Percentiles rank a stretch among this genome's conserved stretches.
These are phyloP conservation scores for Tragelaphus imberbis DNA, from an alignment of 2,113 vertebrate species.

Conservation along the genomic window DNA sequence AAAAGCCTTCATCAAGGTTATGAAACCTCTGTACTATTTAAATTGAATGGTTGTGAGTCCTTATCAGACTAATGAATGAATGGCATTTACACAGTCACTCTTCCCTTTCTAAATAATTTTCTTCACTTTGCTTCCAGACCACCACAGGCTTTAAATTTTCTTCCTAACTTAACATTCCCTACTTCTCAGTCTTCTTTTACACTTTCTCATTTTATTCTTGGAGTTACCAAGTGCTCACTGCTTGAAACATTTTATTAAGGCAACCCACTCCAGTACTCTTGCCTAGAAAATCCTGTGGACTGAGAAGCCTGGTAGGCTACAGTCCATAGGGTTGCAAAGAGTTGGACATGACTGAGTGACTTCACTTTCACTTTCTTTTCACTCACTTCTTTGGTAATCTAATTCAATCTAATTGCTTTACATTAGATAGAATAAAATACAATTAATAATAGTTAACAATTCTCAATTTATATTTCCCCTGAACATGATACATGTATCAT, in stretches of 20 bases:
- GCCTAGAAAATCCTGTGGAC: neutral
- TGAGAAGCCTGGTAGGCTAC: neutral
- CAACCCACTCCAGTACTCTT: neutral
- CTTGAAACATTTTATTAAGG: neutral
- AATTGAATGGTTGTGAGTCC: neutral
- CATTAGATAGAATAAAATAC: neutral
- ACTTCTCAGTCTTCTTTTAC: neutral
- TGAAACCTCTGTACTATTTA: neutral
- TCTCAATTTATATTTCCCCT: neutral
- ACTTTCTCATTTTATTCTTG: neutral
- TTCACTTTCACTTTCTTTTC: neutral
- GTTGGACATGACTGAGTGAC: neutral
- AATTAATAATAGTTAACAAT: neutral
- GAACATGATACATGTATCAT: neutral
- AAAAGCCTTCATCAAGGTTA: neutral
- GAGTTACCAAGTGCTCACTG: neutral
- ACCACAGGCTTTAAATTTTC: neutral
- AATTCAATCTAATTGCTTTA: neutral
- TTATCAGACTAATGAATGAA: neutral
- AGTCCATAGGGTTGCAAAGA: neutral
- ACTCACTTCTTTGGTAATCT: neutral
- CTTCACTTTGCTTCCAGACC: neutral
- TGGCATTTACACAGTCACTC: neutral
- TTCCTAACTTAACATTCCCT: neutral
- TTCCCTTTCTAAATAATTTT: neutral